Percentiles rank a stretch among this genome's conserved stretches.
phyloP scores from a whole-genome alignment of 2,797 vertebrate species.

The Myotis myotis region DNA sequence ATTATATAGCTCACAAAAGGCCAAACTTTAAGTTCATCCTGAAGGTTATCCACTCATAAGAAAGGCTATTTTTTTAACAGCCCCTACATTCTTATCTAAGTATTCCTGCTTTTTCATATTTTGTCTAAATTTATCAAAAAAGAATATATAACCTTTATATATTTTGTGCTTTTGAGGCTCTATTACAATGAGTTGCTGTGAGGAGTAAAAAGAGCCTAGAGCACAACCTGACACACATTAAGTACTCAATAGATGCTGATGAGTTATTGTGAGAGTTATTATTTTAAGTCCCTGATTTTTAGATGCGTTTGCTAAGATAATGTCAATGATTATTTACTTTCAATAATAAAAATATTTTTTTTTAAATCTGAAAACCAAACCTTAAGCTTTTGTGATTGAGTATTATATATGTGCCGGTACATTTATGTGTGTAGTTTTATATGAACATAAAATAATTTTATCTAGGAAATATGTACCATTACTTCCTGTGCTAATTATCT shows the following conservation, averaged over 20 bases:
- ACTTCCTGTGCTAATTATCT: not conserved
- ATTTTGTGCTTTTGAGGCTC: not conserved
- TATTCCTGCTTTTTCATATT: not conserved
- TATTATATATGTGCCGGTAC: not conserved
- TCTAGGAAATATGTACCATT: not conserved
- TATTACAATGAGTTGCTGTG: not conserved
- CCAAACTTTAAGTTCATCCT: constrained; percentile 59
- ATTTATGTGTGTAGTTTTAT: not conserved
- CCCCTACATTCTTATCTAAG: not conserved
- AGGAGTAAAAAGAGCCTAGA: not conserved
- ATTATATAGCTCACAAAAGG: constrained; percentile 52
- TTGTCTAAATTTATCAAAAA: not conserved
- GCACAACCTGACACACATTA: not conserved
- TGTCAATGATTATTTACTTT: not conserved
- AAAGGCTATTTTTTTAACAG: not conserved
- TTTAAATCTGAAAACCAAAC: not conserved
- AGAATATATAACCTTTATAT: not conserved
- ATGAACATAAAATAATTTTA: constrained; percentile 23
- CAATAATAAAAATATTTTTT: no score
- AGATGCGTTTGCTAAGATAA: not conserved
- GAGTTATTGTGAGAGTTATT: not conserved
- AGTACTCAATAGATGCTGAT: not conserved
- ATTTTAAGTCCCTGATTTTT: not conserved
- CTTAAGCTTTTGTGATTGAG: not conserved
- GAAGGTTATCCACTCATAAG: constrained; percentile 65